Evolutionary conservation across 2,113 vertebrate species (phyloP), one percentile per base, ranked within the genome.

Genomic region (Speoplatyrhinus poulsoni): DNA sequence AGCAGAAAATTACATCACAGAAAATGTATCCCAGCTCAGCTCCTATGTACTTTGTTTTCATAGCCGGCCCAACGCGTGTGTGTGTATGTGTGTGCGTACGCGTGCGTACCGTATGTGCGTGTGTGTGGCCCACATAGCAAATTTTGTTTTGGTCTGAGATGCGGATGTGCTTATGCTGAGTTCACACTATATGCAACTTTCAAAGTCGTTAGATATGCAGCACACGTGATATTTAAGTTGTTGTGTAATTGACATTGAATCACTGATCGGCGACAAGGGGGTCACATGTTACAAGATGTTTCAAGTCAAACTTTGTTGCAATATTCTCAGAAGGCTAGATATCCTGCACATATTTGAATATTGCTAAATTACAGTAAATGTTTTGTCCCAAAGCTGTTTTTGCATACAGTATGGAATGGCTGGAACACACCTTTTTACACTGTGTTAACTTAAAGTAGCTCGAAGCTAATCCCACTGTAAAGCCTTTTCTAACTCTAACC

Each of bases 391-490:
- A 49, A 32, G 8, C 60, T 50, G 7, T 69, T 6, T 69, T 62
- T 79, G 50, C 60, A 26, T 26, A 26, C 26, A 26, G 50, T 66
- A 56, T 55, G 56, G 9, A 32, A 41, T 54, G 73, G 69, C 65
- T 70, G 55, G n/a, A 54, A 48, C 63, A 72, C 55, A 72, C 55
- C 57, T 72, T 72, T 79, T 79, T 63, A 55, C 41, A 64, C 32
- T 65, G 69, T 69, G 26, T 26, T 26, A 85, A 83, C 63, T 46
- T 13, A 67, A 77, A 6, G 13, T 19, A 75, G 62, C 74, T 53
- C 5, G 41, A 10, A 62, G 75, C 67, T 53, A 16, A 65, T 62
- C 48, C 49, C 60, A 36, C 60, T 67, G 61, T 46, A 10, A 49
- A 48, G 60, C 9, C 63, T 75, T 71, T 60, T 26, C 33, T 55